Base-by-base conservation (phyloP, 2,888 invertebrate genomes). In the Oscheius myriophilus region DNA sequence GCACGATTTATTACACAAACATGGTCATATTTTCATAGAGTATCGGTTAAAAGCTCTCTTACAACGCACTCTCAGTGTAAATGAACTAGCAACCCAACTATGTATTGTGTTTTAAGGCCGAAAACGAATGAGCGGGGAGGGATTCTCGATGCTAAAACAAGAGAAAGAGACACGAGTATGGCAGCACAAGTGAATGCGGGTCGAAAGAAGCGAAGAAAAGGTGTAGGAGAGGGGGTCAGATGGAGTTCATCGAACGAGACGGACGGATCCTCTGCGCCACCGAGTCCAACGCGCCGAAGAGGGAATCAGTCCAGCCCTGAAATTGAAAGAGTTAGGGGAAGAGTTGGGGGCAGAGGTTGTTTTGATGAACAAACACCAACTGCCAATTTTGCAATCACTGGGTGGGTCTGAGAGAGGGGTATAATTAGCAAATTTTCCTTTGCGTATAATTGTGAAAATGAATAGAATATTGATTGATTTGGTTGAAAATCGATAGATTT, bases 211-310 rank as follows among this genome's bases (percentile, higher is more conserved):
- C 4, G 9, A 46, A 46, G 49, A 46, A 54, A 51, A 33, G 25
- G 46, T 43, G 21, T n/a, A n/a, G 26, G 26, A 11, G 4, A 58
- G 12, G 33, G 33, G 39, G 49, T 21, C 57, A 42, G 57, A 57
- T 42, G 33, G 46, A 33, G 39, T 77, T 70, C 14, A 65, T 18
- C 1, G 77, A 75, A 55, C 72, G 64, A 16, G 76, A 77, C 21
- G 79, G 71, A 45, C 76, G 73, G 42, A 81, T 72, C 16, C 80
- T 73, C 12, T 77, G 78, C 3, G 79, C 73, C 18, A 82, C 71
- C 6, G 77, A 76, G 49, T 82, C 82, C 53, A 83, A 80, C 11
- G 79, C 80, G 54, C 83, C 82, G 18, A 83, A 79, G 43, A 84
- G 69, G 1, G 82, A 79, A 45, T 84, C 80, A 73, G 73, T 80